A percentile compares a stretch with the other conserved stretches of the same genome.
Conservation (phyloP, 2,113 vertebrate genomes). For the Rhipidura dahli region DNA sequence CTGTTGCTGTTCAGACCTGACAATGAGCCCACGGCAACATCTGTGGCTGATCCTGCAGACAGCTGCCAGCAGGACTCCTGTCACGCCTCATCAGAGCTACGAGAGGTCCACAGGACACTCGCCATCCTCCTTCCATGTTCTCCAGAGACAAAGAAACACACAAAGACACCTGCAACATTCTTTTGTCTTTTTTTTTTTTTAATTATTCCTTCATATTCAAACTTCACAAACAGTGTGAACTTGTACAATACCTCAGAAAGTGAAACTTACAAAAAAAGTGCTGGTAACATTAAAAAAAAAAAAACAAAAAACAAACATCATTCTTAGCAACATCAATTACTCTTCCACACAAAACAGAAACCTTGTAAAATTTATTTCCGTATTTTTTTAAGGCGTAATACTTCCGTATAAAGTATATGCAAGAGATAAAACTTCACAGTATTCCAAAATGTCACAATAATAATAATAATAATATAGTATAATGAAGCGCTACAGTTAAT, state of each 20-base stretch:
- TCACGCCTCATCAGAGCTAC: rapidly evolving
- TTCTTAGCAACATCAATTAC: conserved; percentile 89
- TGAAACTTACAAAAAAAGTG: conserved; percentile 89
- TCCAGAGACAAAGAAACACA: conserved; percentile 19
- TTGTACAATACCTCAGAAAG: conserved; percentile 88
- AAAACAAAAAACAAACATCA: conserved; percentile 82
- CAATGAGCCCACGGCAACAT: rapidly evolving
- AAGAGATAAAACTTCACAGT: conserved; percentile 90
- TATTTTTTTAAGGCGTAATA: conserved; percentile 88
- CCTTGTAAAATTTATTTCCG: conserved; percentile 89
- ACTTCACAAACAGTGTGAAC: conserved; percentile 90
- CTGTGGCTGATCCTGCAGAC: neutral
- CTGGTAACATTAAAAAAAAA: conserved; percentile 85
- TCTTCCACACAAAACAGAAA: conserved; percentile 90
- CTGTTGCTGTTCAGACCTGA: neutral
- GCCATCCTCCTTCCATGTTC: neutral
- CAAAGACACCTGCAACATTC: conserved; percentile 43
- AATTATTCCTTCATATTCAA: conserved; percentile 89
- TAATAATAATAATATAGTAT: conserved; percentile 84
- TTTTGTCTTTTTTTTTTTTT: conserved; percentile 75
- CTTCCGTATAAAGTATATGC: conserved; percentile 90
- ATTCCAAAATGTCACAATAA: conserved; percentile 90
- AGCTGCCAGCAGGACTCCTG: neutral
- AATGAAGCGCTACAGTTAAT: conserved; percentile 89
- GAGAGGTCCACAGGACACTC: neutral